These are phyloP conservation scores for Serilophus lunatus DNA, from an alignment of 2,113 vertebrate genomes.

Conservation along the genomic window DNA sequence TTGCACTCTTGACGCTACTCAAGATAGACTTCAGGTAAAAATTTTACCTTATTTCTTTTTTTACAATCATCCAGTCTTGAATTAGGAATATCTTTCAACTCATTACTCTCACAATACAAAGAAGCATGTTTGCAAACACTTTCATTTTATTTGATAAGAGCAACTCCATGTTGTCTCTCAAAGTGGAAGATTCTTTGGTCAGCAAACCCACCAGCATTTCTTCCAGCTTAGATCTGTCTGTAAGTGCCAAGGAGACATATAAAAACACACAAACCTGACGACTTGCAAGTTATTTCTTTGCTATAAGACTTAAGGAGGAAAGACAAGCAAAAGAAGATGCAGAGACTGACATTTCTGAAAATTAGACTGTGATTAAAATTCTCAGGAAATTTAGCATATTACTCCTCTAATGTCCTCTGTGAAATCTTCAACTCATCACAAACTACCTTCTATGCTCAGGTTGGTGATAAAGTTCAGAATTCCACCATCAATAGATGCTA, in stretches of 20 bases:
- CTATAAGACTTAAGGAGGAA: not conserved
- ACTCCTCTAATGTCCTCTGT: not conserved
- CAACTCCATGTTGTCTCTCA: not conserved
- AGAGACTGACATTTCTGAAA: not conserved
- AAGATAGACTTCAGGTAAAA: not conserved
- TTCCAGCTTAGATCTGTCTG: not conserved
- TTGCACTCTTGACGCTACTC: not conserved
- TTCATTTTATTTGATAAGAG: not conserved
- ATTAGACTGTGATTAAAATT: not conserved
- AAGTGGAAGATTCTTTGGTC: not conserved
- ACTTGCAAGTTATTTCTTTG: not conserved
- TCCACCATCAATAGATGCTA: not conserved
- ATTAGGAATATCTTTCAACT: not conserved
- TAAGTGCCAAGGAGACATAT: not conserved
- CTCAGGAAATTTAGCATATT: not conserved
- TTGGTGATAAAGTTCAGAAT: not conserved
- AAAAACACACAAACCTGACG: accelerated
- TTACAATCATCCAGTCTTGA: not conserved
- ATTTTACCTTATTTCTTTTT: not conserved
- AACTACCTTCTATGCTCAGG: not conserved
- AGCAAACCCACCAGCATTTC: not conserved
- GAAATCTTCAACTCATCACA: not conserved
- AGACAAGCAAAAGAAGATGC: not conserved
- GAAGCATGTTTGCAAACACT: not conserved
- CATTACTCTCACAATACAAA: not conserved